These are phyloP conservation scores for Saturnia japonica DNA, from an alignment of 2,888 invertebrate species.

Conservation along the genomic window DNA sequence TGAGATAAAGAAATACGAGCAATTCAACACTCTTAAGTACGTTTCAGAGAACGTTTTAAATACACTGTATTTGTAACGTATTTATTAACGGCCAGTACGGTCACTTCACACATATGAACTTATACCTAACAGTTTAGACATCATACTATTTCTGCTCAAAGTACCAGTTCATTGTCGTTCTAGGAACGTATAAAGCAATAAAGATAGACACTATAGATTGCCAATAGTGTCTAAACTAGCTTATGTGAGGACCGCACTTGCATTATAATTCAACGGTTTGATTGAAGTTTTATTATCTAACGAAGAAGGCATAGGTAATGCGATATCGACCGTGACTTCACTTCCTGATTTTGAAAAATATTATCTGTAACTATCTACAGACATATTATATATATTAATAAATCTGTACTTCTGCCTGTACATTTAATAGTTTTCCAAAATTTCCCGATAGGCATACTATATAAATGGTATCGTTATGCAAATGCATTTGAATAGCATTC, in stretches of 20 bases:
- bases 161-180: constrained; percentile 12
- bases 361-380: neutral
- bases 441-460: no score
- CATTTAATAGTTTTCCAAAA: no score
- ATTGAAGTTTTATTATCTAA: constrained; percentile 77
- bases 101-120: neutral
- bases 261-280: constrained; percentile 74
- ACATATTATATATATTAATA: neutral
- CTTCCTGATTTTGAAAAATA: constrained; percentile 60
- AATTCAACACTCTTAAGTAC: no score
- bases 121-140: neutral
- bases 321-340: constrained; percentile 64
- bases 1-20: no score
- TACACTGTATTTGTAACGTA: neutral
- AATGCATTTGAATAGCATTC: no score
- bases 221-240: constrained; percentile 62
- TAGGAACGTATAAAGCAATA: constrained; percentile 21
- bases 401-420: no score
- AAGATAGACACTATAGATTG: constrained; percentile 47
- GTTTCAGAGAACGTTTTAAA: no score
- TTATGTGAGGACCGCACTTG: constrained; percentile 55
- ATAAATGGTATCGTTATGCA: no score
- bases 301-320: constrained; percentile 74
- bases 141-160: constrained; percentile 1
- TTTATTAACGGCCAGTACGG: neutral